A percentile compares a stretch with the other conserved stretches of the same genome.
Conservation (phyloP, 2,113 vertebrate genomes). For the Otocyon megalotis region DNA sequence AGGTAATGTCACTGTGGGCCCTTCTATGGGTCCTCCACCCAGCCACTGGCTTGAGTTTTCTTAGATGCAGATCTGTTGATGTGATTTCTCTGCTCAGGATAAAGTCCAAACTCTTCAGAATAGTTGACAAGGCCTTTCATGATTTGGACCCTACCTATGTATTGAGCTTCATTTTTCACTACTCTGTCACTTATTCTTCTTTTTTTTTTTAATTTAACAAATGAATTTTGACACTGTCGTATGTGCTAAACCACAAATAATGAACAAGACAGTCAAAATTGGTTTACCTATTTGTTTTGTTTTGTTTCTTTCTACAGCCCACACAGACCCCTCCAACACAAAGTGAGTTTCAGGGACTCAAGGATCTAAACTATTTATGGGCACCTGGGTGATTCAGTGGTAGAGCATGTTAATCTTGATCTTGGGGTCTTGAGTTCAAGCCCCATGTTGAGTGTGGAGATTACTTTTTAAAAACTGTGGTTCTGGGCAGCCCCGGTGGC, state of each 20-base stretch:
- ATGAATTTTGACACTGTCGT: background rate
- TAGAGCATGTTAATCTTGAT: background rate
- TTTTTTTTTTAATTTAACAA: constrained; percentile 10
- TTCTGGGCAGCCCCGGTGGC: background rate
- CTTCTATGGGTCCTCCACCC: background rate
- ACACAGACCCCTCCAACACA: background rate
- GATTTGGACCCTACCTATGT: background rate
- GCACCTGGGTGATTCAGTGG: background rate
- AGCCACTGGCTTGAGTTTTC: background rate
- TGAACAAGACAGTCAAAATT: background rate
- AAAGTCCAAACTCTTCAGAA: background rate
- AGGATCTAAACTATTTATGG: background rate
- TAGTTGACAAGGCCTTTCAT: background rate
- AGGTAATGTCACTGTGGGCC: too few species aligned
- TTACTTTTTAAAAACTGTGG: background rate
- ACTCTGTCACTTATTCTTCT: background rate
- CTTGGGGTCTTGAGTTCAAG: background rate
- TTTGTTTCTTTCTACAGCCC: background rate
- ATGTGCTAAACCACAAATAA: background rate
- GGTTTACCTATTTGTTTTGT: background rate
- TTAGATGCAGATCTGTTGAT: background rate
- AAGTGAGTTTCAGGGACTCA: background rate
- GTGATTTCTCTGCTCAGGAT: background rate
- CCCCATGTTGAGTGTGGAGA: background rate
- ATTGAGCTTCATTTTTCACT: background rate